Evolutionary conservation across 2,113 vertebrate species (phyloP).

Genomic region (Furnarius figulus): DNA sequence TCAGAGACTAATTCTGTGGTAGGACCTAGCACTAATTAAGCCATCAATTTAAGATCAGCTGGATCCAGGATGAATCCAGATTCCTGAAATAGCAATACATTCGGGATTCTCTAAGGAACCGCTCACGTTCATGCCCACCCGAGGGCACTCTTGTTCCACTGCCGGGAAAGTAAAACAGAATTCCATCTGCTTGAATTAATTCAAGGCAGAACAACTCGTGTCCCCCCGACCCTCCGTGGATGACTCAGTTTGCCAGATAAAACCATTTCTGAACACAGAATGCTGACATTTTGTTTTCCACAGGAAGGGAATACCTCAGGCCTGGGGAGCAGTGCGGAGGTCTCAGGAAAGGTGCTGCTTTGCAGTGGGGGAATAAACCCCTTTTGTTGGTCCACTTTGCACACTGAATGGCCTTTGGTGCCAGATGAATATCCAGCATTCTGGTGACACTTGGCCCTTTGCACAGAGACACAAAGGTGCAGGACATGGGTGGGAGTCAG

Average conservation of each 20-base stretch:
- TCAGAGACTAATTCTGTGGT: background rate
- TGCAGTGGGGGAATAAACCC: background rate
- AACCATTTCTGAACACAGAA: background rate
- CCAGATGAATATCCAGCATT: too few relatives aligned
- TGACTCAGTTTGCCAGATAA: background rate
- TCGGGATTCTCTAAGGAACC: background rate
- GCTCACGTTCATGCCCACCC: background rate
- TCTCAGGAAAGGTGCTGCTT: background rate
- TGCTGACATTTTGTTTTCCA: background rate
- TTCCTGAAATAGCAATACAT: background rate
- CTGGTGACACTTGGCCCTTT: too few relatives aligned
- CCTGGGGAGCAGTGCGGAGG: background rate
- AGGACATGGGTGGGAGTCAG: too few relatives aligned
- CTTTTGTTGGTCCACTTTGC: background rate
- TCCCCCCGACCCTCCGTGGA: background rate
- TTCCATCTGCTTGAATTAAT: background rate
- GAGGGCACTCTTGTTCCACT: constrained; percentile 55
- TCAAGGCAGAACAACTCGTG: background rate
- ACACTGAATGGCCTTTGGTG: background rate
- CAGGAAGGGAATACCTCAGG: background rate
- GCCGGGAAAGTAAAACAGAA: background rate
- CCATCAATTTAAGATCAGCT: background rate
- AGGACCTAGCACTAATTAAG: background rate
- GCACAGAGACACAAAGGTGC: too few relatives aligned
- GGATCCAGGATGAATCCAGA: background rate